A percentile compares a stretch with the other conserved stretches of the same genome.
Conservation (phyloP, 2,113 vertebrate genomes). For the Crotalus viridis region DNA sequence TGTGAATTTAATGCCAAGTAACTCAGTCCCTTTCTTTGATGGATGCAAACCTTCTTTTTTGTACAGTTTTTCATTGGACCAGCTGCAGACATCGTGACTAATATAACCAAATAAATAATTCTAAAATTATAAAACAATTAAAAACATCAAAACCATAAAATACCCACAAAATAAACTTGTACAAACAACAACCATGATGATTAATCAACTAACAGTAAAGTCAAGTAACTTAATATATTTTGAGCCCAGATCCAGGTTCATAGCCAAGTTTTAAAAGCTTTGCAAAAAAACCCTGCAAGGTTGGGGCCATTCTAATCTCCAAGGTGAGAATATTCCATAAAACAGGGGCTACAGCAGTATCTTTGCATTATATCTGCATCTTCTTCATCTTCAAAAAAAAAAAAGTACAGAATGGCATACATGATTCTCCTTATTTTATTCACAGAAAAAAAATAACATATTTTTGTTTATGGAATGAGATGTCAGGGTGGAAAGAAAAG, state of each 20-base stretch:
- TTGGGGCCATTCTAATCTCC: neutral
- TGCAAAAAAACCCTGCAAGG: neutral
- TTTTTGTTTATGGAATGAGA: neutral
- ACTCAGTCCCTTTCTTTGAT: no score
- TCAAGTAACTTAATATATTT: neutral
- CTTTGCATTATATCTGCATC: neutral
- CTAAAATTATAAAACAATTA: neutral
- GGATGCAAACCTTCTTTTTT: no score
- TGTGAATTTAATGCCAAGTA: no score
- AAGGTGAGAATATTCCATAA: neutral
- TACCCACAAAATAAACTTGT: neutral
- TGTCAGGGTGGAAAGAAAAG: neutral
- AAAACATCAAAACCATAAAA: neutral
- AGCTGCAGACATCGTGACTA: no score
- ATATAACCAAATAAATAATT: neutral
- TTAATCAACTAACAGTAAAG: neutral
- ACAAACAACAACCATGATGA: neutral
- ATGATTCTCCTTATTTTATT: neutral
- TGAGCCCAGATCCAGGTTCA: no score
- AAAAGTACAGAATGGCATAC: neutral
- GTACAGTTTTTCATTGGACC: no score
- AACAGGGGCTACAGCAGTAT: neutral
- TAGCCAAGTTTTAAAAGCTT: neutral
- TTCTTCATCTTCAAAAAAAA: neutral
- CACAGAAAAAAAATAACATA: neutral